Conservation (phyloP, 2,113 vertebrate species). For the Phodopus roborovskii region DNA sequence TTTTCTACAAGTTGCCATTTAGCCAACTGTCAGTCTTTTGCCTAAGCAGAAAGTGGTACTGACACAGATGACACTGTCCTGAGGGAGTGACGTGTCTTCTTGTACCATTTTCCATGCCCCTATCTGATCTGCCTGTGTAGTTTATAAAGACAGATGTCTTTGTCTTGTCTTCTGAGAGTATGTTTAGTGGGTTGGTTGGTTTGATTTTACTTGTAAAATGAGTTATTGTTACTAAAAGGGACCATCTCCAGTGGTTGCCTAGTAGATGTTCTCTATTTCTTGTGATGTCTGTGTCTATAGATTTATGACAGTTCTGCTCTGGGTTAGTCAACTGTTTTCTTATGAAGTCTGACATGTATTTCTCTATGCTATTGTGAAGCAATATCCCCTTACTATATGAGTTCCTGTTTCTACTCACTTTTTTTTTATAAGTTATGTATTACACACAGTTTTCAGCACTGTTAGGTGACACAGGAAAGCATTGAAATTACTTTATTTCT, state of each 20-base stretch:
- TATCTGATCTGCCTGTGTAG: neutral
- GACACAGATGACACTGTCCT: neutral
- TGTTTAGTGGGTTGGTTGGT: neutral
- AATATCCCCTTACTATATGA: neutral
- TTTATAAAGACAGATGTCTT: neutral
- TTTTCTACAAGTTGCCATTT: conserved; percentile 38
- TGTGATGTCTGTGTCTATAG: neutral
- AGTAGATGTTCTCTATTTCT: neutral
- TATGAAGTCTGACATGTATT: neutral
- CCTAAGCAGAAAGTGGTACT: conserved; percentile 10
- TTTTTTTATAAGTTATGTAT: conserved; percentile 20
- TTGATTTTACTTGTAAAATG: conserved; percentile 30
- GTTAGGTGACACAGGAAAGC: neutral
- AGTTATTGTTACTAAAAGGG: neutral
- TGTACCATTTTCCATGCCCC: neutral
- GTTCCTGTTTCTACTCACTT: neutral
- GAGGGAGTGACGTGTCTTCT: neutral
- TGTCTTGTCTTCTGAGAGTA: neutral
- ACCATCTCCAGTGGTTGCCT: neutral
- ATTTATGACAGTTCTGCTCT: neutral
- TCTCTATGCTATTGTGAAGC: neutral
- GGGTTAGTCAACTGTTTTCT: neutral
- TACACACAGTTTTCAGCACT: neutral
- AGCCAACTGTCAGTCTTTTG: neutral
- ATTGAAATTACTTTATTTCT: conserved; percentile 13